A percentile compares a stretch with the other conserved stretches of the same genome.
These are phyloP conservation scores for Brachionus angularis DNA, from an alignment of 1,140 invertebrate species.

Conservation along the genomic window DNA sequence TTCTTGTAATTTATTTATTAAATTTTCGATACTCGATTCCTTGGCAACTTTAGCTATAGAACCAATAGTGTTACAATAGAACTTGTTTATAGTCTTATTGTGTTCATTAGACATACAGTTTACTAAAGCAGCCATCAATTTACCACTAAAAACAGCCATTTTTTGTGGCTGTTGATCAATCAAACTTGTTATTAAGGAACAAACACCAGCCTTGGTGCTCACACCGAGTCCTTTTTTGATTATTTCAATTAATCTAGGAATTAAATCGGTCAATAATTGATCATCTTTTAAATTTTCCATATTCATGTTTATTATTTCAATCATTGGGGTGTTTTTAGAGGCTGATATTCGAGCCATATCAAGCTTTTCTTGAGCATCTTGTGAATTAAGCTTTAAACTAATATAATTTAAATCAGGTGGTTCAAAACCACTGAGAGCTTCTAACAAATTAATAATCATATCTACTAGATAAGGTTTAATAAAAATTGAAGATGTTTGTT, in stretches of 20 bases:
- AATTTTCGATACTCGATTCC: conserved; percentile 17
- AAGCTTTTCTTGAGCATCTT: conserved; percentile 64
- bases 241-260: conserved; percentile 75
- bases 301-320: conserved; percentile 73
- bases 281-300: conserved; percentile 69
- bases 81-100: conserved; percentile 36
- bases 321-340: conserved; percentile 76
- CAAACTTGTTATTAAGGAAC: conserved; percentile 3
- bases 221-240: conserved; percentile 73
- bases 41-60: conserved; percentile 40
- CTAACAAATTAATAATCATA: conserved; percentile 75
- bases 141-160: conserved; percentile 7
- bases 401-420: conserved; percentile 72
- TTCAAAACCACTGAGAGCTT: conserved; percentile 78
- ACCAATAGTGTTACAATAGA: conserved; percentile 17
- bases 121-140: conserved; percentile 30
- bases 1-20: conserved; percentile 15
- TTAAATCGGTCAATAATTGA: conserved; percentile 69
- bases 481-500: background rate
- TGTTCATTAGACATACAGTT: conserved; percentile 34
- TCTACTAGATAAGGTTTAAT: conserved; percentile 67
- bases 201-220: conserved; percentile 66
- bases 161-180: background rate
- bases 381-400: conserved; percentile 67
- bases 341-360: conserved; percentile 71